Conservation (phyloP, 37 sponge, comb jelly and placozoan genomes). For the Tethya wilhelma region DNA sequence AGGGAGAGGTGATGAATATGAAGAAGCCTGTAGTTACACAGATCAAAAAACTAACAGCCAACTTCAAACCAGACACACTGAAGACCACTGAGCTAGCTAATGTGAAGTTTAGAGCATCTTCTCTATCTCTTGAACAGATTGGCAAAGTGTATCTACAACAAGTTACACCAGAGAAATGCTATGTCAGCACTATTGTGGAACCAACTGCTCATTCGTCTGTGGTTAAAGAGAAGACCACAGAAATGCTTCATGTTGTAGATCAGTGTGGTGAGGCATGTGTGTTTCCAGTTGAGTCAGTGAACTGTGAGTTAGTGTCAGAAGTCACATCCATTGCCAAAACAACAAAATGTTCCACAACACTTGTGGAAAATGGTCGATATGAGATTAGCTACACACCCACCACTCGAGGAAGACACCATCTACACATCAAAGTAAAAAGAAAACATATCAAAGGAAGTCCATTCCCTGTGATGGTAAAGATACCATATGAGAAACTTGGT, state of each 20-base stretch:
- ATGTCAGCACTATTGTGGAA: too few relatives aligned
- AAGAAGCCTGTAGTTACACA: not conserved
- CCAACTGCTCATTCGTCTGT: too few relatives aligned
- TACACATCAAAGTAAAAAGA: slow-evolving; percentile 23
- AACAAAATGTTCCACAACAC: not conserved
- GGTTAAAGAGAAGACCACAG: slow-evolving; percentile 10
- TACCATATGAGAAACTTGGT: not conserved
- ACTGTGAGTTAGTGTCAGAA: slow-evolving; percentile 3
- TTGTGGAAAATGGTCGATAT: not conserved
- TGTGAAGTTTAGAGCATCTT: too few relatives aligned
- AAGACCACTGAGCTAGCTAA: slow-evolving; percentile 1
- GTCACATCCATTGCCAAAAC: not conserved
- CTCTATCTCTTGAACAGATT: too few relatives aligned
- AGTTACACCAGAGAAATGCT: too few relatives aligned
- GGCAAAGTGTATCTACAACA: too few relatives aligned
- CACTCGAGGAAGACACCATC: slow-evolving; percentile 1
- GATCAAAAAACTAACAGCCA: not conserved
- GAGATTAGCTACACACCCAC: slow-evolving; percentile 19
- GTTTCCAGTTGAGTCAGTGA: not conserved
- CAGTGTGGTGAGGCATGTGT: not conserved
- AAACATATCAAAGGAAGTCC: slow-evolving; percentile 23
- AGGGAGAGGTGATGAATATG: slow-evolving; percentile 7
- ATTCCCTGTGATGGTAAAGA: not conserved
- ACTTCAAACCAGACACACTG: slow-evolving; percentile 1
- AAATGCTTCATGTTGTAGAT: slow-evolving; percentile 8